Conservation (phyloP, 2,888 invertebrate genomes). For the Hydrotaea cyrtoneurina region DNA sequence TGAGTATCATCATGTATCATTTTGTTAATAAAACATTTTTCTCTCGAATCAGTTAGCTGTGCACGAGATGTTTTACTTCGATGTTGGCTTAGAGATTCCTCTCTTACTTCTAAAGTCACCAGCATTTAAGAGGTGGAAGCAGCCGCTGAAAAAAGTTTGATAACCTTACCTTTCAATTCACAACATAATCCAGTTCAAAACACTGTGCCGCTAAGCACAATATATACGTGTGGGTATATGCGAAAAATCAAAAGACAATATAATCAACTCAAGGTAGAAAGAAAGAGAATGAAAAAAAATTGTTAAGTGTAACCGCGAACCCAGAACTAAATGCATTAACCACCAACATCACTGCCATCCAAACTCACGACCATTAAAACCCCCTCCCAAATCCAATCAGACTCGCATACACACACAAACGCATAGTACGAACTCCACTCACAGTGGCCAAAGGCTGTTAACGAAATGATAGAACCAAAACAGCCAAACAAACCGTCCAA, state of each 20-base stretch:
- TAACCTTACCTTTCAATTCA: too few species aligned
- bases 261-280: conserved; percentile 2
- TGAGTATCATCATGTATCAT: too few species aligned
- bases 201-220: conserved; percentile 34
- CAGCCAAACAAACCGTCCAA: conserved; percentile 17
- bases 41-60: too few species aligned
- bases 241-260: conserved; percentile 24
- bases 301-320: conserved; percentile 17
- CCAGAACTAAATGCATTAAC: conserved; percentile 53
- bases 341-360: conserved; percentile 9
- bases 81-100: too few species aligned
- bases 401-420: neutral
- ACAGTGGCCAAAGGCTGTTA: conserved; percentile 34
- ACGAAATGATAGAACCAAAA: conserved; percentile 26
- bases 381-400: conserved; percentile 26
- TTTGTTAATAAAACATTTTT: too few species aligned
- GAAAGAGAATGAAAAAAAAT: neutral
- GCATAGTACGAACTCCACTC: neutral
- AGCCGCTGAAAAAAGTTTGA: too few species aligned
- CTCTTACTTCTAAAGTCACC: too few species aligned
- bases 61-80: too few species aligned
- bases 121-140: too few species aligned
- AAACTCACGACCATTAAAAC: conserved; percentile 1
- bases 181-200: too few species aligned
- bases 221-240: conserved; percentile 4